phyloP scores from a whole-genome alignment of 2,113 vertebrate genomes.

The Sinocyclocheilus maitianheensis region DNA sequence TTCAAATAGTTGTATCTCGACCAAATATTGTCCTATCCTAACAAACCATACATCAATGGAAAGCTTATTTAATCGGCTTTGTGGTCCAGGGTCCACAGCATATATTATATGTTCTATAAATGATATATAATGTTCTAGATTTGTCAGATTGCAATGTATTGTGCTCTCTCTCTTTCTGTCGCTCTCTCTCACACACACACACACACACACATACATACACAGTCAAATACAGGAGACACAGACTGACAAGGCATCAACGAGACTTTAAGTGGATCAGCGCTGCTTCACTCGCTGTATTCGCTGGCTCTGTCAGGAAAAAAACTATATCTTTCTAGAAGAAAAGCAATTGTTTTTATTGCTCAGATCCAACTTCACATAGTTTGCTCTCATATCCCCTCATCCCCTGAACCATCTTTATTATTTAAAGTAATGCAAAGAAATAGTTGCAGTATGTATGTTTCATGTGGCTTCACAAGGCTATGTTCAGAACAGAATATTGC shows the following conservation, averaged over 20 bases:
- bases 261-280: constrained; percentile 81
- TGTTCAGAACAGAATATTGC: not conserved
- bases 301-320: not conserved
- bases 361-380: not conserved
- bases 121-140: no score
- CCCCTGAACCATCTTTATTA: not conserved
- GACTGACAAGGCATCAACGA: constrained; percentile 74
- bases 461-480: not conserved
- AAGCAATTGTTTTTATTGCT: not conserved
- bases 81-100: no score
- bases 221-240: constrained; percentile 58
- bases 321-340: constrained; percentile 21
- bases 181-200: not conserved
- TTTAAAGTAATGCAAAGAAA: not conserved
- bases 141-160: no score
- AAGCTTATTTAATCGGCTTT: no score
- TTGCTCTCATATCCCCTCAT: not conserved
- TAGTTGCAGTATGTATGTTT: not conserved
- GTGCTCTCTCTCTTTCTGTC: no score
- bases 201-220: not conserved
- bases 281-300: constrained; percentile 60
- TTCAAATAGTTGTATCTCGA: no score
- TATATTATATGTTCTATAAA: no score
- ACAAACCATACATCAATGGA: no score
- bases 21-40: no score